These are phyloP conservation scores for Chlorodrepanis virens DNA, from an alignment of 2,113 vertebrate species.

Conservation along the genomic window DNA sequence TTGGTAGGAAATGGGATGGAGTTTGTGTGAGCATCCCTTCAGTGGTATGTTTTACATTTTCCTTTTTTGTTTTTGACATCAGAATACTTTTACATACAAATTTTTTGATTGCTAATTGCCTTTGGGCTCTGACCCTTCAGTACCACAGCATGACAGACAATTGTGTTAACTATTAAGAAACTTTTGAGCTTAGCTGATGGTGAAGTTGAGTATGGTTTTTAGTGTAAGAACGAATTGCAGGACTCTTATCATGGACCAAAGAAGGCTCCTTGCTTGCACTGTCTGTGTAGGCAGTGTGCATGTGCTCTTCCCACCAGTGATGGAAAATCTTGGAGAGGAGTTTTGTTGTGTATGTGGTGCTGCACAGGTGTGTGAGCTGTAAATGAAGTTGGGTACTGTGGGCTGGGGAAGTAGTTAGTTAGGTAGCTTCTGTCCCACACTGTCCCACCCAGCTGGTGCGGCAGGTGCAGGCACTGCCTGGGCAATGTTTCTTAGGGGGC, in stretches of 20 bases:
- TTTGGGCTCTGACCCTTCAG: not conserved
- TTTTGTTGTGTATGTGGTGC: not conserved
- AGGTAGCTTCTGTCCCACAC: not conserved
- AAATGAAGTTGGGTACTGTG: not conserved
- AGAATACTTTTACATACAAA: not conserved
- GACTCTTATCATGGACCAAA: not conserved
- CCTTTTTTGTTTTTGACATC: not conserved
- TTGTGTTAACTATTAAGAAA: not conserved
- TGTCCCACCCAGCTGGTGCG: not conserved
- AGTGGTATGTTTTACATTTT: not conserved
- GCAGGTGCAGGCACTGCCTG: not conserved
- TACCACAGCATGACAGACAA: not conserved
- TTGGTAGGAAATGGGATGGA: not conserved
- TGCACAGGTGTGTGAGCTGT: not conserved
- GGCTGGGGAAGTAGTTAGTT: not conserved
- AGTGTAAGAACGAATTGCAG: not conserved
- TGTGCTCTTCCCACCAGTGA: not conserved
- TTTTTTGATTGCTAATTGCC: not conserved
- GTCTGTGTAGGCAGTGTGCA: accelerated
- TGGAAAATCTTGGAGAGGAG: not conserved
- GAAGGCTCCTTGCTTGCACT: not conserved
- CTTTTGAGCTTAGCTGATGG: not conserved
- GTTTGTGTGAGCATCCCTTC: not conserved
- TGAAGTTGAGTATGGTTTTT: not conserved
- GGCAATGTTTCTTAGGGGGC: not conserved